Evolutionary conservation across 2,113 vertebrate genomes (phyloP).

Genomic region (Chionodraco myersi): DNA sequence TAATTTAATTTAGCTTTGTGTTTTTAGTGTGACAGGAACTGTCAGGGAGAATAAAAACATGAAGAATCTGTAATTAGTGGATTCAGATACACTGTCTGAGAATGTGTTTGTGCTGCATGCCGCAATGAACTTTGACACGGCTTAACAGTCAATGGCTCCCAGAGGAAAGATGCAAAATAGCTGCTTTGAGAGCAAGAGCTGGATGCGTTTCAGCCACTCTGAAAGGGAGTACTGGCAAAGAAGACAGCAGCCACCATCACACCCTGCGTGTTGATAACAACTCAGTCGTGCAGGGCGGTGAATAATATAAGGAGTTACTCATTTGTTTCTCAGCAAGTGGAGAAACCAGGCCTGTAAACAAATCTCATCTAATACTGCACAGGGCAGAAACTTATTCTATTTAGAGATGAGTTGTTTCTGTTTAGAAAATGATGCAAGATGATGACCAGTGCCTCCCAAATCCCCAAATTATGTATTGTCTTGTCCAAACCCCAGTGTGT

Average conservation of each 20-base stretch:
- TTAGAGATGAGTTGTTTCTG: no score
- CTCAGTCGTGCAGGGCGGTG: background rate
- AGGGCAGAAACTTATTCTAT: no score
- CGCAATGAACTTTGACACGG: constrained; percentile 43
- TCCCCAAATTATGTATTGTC: no score
- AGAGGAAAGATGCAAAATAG: constrained; percentile 42
- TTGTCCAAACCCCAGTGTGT: no score
- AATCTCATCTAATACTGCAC: background rate
- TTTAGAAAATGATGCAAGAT: no score
- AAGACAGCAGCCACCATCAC: background rate
- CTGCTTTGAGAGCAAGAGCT: constrained; percentile 31
- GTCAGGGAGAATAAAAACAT: constrained; percentile 56
- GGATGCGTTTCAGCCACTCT: constrained; percentile 43
- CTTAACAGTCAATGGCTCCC: constrained; percentile 23
- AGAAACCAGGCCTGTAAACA: background rate
- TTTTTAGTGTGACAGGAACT: constrained; percentile 33
- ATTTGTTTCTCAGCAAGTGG: constrained; percentile 16
- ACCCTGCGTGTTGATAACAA: constrained; percentile 20
- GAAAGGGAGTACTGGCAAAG: constrained; percentile 13
- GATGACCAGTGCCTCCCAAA: no score
- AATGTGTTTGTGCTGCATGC: constrained; percentile 15
- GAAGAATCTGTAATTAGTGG: constrained; percentile 50
- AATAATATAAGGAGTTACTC: constrained; percentile 8
- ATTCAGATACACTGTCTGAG: constrained; percentile 24
- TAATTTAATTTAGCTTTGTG: constrained; percentile 24